These are phyloP conservation scores for Notodonta ziczac DNA, from an alignment of 2,888 invertebrate genomes.

Conservation along the genomic window DNA sequence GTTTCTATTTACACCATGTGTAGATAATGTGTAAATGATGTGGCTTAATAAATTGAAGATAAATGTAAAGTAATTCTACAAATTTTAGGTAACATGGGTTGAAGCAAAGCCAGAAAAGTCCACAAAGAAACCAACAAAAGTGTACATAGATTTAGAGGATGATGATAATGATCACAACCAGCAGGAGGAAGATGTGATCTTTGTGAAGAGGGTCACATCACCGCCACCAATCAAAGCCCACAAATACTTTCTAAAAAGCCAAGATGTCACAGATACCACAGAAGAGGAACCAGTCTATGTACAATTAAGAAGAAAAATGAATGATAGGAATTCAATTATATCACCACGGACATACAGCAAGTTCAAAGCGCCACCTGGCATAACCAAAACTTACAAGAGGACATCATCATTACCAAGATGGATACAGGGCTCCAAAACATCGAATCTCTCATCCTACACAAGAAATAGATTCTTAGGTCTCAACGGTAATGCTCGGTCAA, in stretches of 20 bases:
- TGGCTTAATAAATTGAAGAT: too few species aligned
- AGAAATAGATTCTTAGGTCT: conserved; percentile 58
- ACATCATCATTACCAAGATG: conserved; percentile 60
- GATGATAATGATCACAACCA: conserved; percentile 52
- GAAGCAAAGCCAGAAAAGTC: conserved; percentile 53
- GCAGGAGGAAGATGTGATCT: conserved; percentile 69
- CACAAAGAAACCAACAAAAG: conserved; percentile 56
- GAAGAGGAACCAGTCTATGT: conserved; percentile 59
- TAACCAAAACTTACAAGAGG: conserved; percentile 70
- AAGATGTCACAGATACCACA: conserved; percentile 40
- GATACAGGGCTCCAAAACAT: conserved; percentile 59
- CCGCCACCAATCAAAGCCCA: conserved; percentile 61
- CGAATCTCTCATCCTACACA: conserved; percentile 52
- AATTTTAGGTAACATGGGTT: conserved; percentile 65
- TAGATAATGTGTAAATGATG: too few species aligned
- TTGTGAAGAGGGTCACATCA: conserved; percentile 63
- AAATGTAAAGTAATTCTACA: too few species aligned
- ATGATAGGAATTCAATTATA: conserved; percentile 48
- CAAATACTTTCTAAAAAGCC: conserved; percentile 55
- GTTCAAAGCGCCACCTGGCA: conserved; percentile 68
- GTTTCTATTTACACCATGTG: too few species aligned
- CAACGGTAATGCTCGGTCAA: conserved; percentile 66
- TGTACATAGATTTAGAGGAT: conserved; percentile 68
- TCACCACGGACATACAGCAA: conserved; percentile 65
- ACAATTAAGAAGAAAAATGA: conserved; percentile 50